Percentiles rank a stretch among this genome's conserved stretches.
Conservation (phyloP, 1,140 invertebrate genomes). For the Macrocentrus cingulum region DNA sequence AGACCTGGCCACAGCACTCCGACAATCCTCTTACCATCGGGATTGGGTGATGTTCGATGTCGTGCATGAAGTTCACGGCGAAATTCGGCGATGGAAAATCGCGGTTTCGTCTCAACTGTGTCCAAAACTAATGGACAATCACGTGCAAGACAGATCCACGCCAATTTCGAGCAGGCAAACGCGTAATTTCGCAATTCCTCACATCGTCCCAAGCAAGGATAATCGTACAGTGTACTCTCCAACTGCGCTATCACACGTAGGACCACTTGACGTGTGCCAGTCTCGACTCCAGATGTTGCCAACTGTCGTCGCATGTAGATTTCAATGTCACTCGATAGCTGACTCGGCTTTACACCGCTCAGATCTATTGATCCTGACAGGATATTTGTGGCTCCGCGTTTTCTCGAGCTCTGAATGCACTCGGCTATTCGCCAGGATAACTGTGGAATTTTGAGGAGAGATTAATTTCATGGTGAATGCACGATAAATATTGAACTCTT, state of each 20-base stretch:
- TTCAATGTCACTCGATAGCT: conserved; percentile 35
- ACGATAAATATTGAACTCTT: conserved; percentile 54
- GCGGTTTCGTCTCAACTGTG: conserved; percentile 32
- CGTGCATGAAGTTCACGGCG: conserved; percentile 64
- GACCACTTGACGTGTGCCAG: conserved; percentile 43
- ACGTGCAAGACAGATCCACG: conserved; percentile 68
- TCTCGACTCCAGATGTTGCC: conserved; percentile 41
- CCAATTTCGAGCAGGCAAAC: conserved; percentile 65
- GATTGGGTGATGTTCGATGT: conserved; percentile 65
- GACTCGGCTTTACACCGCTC: conserved; percentile 3
- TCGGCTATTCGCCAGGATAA: conserved; percentile 24
- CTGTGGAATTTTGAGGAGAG: too few relatives aligned
- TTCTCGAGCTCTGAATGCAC: conserved; percentile 16
- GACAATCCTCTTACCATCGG: conserved; percentile 62
- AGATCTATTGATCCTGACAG: conserved; percentile 15
- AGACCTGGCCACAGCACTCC: conserved; percentile 73
- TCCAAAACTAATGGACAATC: conserved; percentile 43
- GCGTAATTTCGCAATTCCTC: conserved; percentile 66
- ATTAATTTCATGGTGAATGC: too few relatives aligned
- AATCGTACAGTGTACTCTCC: conserved; percentile 69
- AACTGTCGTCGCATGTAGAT: conserved; percentile 46
- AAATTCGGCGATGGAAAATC: conserved; percentile 49
- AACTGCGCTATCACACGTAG: conserved; percentile 45
- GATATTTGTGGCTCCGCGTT: conserved; percentile 20
- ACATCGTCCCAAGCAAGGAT: conserved; percentile 70